Evolutionary conservation across 2,797 vertebrate species (phyloP).

Genomic region (Cryptoblepharus egeriae): DNA sequence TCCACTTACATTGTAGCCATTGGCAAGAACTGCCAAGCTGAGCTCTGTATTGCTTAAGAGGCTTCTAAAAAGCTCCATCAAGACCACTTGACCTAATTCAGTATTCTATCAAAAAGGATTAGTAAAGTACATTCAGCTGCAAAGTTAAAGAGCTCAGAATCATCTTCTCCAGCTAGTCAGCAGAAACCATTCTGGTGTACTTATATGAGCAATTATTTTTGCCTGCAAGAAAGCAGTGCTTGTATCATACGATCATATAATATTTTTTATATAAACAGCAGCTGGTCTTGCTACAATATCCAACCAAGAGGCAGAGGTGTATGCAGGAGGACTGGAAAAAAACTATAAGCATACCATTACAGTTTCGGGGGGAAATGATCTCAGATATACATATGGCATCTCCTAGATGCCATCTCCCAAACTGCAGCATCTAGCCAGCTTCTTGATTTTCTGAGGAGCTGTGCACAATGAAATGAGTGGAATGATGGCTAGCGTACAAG

Average conservation of each 20-base stretch:
- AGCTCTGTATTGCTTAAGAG: neutral
- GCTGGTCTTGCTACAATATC: neutral
- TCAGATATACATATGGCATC: no score
- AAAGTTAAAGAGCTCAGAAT: conserved; percentile 32
- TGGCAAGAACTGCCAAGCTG: neutral
- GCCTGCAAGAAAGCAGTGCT: neutral
- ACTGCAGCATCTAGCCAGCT: no score
- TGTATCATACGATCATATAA: neutral
- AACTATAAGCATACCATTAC: neutral
- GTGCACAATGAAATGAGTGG: neutral
- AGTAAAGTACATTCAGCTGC: neutral
- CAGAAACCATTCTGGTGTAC: conserved; percentile 1
- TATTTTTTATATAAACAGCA: neutral
- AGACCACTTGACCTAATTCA: neutral
- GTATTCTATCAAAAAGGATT: conserved; percentile 5
- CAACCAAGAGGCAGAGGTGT: neutral
- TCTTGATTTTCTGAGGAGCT: no score
- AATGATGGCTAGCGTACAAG: neutral
- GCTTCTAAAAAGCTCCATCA: conserved; percentile 17
- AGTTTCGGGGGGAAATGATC: neutral
- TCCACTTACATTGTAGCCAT: conserved; percentile 3
- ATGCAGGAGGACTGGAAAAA: neutral
- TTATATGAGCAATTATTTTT: neutral
- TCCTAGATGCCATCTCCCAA: no score
- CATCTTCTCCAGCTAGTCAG: conserved; percentile 17